Conservation (phyloP, 1,140 invertebrate species). For the Neodiprion fabricii region DNA sequence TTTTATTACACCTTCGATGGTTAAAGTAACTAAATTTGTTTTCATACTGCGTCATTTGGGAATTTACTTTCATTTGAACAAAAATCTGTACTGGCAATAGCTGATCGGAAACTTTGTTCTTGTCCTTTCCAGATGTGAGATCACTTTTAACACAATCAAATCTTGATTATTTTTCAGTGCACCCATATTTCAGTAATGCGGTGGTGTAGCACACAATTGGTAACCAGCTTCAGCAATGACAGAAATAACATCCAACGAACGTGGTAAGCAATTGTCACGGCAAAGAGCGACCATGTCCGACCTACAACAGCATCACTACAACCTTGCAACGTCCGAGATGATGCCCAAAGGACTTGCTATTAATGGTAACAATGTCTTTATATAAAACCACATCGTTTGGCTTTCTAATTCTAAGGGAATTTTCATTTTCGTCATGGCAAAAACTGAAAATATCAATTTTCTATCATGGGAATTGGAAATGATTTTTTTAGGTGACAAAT, state of each 20-base stretch:
- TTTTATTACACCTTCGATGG: too few relatives aligned
- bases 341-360: slow-evolving; percentile 53
- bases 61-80: too few relatives aligned
- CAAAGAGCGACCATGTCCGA: slow-evolving; percentile 56
- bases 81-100: too few relatives aligned
- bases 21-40: too few relatives aligned
- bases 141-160: too few relatives aligned
- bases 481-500: too few relatives aligned
- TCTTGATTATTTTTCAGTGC: slow-evolving; percentile 18
- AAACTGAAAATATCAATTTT: too few relatives aligned
- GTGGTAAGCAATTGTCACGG: slow-evolving; percentile 53
- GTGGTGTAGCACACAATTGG: slow-evolving; percentile 41
- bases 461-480: too few relatives aligned
- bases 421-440: too few relatives aligned
- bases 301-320: slow-evolving; percentile 49
- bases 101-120: too few relatives aligned
- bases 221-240: slow-evolving; percentile 49
- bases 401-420: neutral
- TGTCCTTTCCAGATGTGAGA: too few relatives aligned
- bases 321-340: slow-evolving; percentile 54
- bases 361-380: slow-evolving; percentile 37
- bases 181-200: slow-evolving; percentile 42
- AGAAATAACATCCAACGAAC: slow-evolving; percentile 52
- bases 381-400: neutral
- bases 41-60: too few relatives aligned